phyloP scores from a whole-genome alignment of 2,888 invertebrate species.

The Idaea straminata region DNA sequence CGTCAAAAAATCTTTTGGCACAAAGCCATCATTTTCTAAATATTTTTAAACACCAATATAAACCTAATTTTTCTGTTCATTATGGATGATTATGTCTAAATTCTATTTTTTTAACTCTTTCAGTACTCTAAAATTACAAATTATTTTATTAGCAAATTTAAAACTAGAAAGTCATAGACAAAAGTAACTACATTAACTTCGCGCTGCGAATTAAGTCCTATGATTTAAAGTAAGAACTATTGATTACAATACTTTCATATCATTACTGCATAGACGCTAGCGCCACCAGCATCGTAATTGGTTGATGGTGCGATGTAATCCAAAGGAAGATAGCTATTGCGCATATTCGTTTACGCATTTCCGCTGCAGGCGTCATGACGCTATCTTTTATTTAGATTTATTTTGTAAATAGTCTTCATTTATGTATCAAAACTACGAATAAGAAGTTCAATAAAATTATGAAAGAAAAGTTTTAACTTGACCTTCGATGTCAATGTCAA shows the following conservation, averaged over 20 bases:
- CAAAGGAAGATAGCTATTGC: neutral
- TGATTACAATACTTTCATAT: neutral
- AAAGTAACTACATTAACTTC: neutral
- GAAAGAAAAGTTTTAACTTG: slow-evolving; percentile 3
- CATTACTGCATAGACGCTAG: neutral
- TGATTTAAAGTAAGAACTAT: neutral
- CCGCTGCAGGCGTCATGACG: slow-evolving; percentile 3
- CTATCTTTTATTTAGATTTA: neutral
- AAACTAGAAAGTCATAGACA: neutral
- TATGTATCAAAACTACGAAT: neutral
- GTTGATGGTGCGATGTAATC: neutral
- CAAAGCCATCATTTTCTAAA: neutral
- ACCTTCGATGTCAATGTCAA: slow-evolving; percentile 11
- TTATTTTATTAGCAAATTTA: too few species aligned
- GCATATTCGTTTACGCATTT: slow-evolving; percentile 2
- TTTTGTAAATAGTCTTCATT: neutral
- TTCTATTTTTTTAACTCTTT: too few species aligned
- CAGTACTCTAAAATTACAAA: too few species aligned
- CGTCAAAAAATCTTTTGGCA: neutral
- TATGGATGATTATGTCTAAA: too few species aligned
- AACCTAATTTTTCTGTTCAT: too few species aligned
- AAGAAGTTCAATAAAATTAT: neutral
- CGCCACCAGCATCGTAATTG: neutral
- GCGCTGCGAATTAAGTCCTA: neutral
- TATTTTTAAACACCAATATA: neutral